These are phyloP conservation scores for Myiozetetes cayanensis DNA, from an alignment of 2,113 vertebrate species.

Conservation along the genomic window DNA sequence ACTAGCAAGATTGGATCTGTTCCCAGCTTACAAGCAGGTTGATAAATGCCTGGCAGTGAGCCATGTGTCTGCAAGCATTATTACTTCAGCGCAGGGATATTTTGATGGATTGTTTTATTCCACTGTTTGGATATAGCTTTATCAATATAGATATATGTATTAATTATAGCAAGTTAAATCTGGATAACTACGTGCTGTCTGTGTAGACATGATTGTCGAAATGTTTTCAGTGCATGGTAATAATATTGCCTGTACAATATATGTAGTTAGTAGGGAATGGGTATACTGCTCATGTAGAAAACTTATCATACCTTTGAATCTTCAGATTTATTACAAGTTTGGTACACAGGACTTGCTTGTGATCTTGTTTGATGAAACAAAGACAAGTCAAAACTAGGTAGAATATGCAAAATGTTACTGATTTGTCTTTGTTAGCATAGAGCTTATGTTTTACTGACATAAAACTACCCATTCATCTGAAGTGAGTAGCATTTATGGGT, in stretches of 20 bases:
- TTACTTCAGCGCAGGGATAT: background rate
- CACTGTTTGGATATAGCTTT: background rate
- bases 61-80: background rate
- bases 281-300: background rate
- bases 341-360: background rate
- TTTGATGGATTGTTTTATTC: background rate
- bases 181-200: background rate
- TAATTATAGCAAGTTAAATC: background rate
- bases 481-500: background rate
- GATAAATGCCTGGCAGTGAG: background rate
- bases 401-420: background rate
- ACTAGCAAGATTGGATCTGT: background rate
- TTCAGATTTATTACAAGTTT: background rate
- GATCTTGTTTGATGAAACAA: background rate
- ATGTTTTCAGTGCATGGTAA: background rate
- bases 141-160: background rate
- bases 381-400: background rate
- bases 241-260: background rate
- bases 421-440: background rate
- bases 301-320: background rate
- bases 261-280: background rate
- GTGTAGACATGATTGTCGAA: background rate
- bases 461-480: background rate
- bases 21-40: background rate
- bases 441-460: background rate